Conservation (phyloP, 1,140 invertebrate species). For the Phenacoccus solenopsis region DNA sequence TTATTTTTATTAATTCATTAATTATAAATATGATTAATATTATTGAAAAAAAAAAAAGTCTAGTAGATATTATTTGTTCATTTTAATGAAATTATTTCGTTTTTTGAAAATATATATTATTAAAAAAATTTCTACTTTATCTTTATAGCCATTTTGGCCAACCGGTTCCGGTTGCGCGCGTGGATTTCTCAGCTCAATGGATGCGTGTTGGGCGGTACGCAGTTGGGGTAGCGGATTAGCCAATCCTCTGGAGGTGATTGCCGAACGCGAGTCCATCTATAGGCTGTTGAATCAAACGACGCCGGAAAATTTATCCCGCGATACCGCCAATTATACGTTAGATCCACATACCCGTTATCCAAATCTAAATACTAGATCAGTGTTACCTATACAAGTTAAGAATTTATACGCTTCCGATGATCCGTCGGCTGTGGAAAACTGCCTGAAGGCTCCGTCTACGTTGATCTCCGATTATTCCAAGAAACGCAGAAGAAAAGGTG, state of each 20-base stretch:
- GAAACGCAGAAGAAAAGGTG: constrained; percentile 50
- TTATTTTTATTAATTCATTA: no score
- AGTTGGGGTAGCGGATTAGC: constrained; percentile 57
- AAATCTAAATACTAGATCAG: constrained; percentile 39
- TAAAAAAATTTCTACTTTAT: background rate
- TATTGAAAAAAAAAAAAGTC: no score
- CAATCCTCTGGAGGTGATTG: constrained; percentile 68
- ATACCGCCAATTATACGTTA: constrained; percentile 73
- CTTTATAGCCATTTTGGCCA: constrained; percentile 85
- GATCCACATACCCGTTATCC: constrained; percentile 71
- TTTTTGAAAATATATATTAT: no score
- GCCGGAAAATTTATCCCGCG: constrained; percentile 85
- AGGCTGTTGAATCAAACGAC: constrained; percentile 83
- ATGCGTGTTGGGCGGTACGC: constrained; percentile 90
- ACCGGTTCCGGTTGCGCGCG: constrained; percentile 94
- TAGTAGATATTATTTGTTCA: no score
- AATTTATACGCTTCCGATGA: constrained; percentile 48
- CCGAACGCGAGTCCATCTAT: constrained; percentile 91
- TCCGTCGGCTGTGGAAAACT: constrained; percentile 35
- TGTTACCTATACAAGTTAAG: constrained; percentile 52
- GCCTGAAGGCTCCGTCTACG: constrained; percentile 31
- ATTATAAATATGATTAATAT: no score
- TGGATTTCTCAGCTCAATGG: constrained; percentile 89
- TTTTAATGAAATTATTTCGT: no score
- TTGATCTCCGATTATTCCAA: constrained; percentile 39